Evolutionary conservation across 2,888 invertebrate species (phyloP).

Genomic region (Coelinius sp.): DNA sequence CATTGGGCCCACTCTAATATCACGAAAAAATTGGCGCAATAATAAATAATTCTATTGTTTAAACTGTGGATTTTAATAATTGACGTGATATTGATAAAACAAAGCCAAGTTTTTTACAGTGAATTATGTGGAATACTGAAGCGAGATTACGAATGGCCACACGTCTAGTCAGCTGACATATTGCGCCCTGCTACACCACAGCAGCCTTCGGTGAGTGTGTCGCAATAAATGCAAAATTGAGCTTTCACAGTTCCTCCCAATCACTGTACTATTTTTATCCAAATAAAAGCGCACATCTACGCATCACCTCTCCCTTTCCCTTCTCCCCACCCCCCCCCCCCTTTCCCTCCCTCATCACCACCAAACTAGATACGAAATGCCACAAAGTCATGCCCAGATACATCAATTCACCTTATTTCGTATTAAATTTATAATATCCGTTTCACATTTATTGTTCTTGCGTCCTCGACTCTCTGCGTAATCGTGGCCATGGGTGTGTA

Average conservation of each 20-base stretch:
- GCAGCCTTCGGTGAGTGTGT: constrained; percentile 68
- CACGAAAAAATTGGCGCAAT: not conserved
- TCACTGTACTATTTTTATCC: constrained; percentile 20
- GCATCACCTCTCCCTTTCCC: not conserved
- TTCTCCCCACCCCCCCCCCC: not conserved
- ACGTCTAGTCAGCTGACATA: constrained; percentile 72
- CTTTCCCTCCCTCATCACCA: not conserved
- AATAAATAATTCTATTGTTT: not conserved
- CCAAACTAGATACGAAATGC: constrained; percentile 2
- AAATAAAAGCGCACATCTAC: not conserved
- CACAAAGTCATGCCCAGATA: not conserved
- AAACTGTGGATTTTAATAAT: constrained; percentile 7
- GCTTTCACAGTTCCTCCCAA: constrained; percentile 25
- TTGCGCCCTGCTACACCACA: constrained; percentile 70
- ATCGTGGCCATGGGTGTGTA: constrained; percentile 28
- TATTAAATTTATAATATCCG: constrained; percentile 22
- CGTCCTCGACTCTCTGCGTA: constrained; percentile 25
- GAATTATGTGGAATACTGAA: constrained; percentile 70
- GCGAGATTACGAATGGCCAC: constrained; percentile 67
- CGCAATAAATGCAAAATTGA: constrained; percentile 46
- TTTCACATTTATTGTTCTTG: constrained; percentile 31
- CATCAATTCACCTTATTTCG: constrained; percentile 2
- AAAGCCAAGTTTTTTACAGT: constrained; percentile 48
- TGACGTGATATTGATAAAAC: constrained; percentile 14
- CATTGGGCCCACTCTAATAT: not conserved